A percentile compares a stretch with the other conserved stretches of the same genome.
Evolutionary conservation across 2,888 invertebrate genomes (phyloP).

Genomic region (Dolichomitus sp.): DNA sequence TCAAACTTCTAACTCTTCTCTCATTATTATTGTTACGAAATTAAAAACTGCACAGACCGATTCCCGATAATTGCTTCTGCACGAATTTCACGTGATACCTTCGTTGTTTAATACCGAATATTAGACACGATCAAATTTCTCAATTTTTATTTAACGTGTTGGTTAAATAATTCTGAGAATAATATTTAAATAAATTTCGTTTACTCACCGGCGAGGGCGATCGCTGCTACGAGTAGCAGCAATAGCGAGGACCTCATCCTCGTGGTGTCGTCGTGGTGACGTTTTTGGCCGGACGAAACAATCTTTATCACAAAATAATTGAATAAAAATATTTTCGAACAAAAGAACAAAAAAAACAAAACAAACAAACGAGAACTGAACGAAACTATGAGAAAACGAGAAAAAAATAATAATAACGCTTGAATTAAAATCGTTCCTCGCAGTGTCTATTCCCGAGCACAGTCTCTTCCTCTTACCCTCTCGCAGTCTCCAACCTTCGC

Average conservation of each 20-base stretch:
- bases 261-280: constrained; percentile 48
- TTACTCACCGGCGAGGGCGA: constrained; percentile 82
- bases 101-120: not conserved
- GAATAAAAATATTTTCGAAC: not conserved
- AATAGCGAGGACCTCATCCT: constrained; percentile 83
- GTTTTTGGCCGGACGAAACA: constrained; percentile 21
- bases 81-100: not conserved
- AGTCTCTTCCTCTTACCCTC: constrained; percentile 68
- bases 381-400: not conserved
- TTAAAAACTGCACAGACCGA: not conserved
- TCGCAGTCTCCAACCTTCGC: constrained; percentile 64
- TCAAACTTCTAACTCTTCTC: not conserved
- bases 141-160: not conserved
- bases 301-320: constrained; percentile 49
- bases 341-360: constrained; percentile 32
- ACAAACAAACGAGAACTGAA: constrained; percentile 15
- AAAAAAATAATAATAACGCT: constrained; percentile 34
- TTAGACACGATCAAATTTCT: not conserved
- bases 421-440: constrained; percentile 38
- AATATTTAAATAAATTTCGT: constrained; percentile 20
- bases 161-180: constrained; percentile 2
- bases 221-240: constrained; percentile 80
- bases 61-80: not conserved
- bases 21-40: constrained; percentile 1
- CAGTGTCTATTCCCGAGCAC: constrained; percentile 61